Base-by-base conservation (phyloP, 2,797 vertebrate genomes). In the Amblyopsis hoosieri region DNA sequence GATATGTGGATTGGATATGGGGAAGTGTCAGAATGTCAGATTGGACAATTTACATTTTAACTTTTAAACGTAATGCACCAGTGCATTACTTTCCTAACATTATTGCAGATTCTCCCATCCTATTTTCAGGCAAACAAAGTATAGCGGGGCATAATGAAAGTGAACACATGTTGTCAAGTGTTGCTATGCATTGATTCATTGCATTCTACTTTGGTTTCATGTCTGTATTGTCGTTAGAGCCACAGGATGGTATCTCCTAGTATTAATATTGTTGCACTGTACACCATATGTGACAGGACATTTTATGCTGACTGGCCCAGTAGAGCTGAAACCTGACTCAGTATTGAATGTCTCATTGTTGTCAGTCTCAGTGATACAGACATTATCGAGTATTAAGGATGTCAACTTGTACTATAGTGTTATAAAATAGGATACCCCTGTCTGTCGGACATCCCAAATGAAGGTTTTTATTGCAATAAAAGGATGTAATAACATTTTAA, bases 341-440 rank as follows among this genome's bases (percentile, higher is more conserved):
- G 78, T 83, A 80, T 83, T 75, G 52, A 67, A 68, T 81, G 65
- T 82, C 73, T 63, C 37, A 55, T 71, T 86, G 78, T 87, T 85
- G 83, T 85, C 60, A 33, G 66, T 75, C 67, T 78, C 64, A 46
- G 66, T 77, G 64, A 61, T 85, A 79, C 58, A 68, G 69, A 87
- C 84, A 89, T 87, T 66, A 80, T 76, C 69, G 84, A 85, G 72
- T 75, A 46, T 37, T 13, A 31, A 49, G 31, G 45, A 42, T 53
- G 46, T 48, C 17, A 54, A 13, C 51, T 63, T 63, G 48, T 69
- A 42, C 47, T 57, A 42, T 15, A 57, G 29, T 57, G 78, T 81
- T 85, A 79, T 88, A 64, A 65, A 66, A 72, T 82, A 78, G 82
- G 87, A 89, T 67, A 87, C 72, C 66, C 61, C 72, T 83, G 12